These are phyloP conservation scores for Hyaena hyaena DNA, from an alignment of 2,113 vertebrate species.

Conservation along the genomic window DNA sequence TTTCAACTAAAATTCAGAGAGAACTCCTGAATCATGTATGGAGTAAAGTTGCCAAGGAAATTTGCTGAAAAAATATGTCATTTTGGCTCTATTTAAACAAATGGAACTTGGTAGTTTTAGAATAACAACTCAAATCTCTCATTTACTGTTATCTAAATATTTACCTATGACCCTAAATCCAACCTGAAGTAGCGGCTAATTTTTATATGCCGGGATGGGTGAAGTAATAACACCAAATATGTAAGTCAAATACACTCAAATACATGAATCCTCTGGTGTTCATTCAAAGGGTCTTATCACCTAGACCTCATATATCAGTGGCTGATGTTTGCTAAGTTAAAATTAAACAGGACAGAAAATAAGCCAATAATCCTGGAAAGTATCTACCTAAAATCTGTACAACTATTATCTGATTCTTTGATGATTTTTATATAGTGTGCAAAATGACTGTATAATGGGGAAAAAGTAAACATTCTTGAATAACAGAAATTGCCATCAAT, in stretches of 20 bases:
- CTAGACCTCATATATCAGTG: background rate
- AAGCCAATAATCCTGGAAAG: background rate
- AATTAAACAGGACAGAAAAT: background rate
- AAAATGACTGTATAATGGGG: background rate
- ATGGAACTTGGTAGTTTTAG: background rate
- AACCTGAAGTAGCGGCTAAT: background rate
- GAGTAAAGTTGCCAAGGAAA: background rate
- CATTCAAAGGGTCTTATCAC: background rate
- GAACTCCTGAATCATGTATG: background rate
- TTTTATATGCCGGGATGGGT: background rate
- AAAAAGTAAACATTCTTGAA: background rate
- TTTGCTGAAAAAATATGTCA: background rate
- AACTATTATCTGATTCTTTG: background rate
- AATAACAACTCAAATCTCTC: background rate
- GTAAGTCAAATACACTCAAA: background rate
- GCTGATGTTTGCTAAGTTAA: background rate
- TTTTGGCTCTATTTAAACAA: background rate
- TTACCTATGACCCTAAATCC: background rate
- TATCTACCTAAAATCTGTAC: background rate
- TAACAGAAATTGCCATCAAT: background rate
- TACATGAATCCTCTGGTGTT: background rate
- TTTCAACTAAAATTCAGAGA: slow-evolving; percentile 10
- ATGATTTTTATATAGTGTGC: background rate
- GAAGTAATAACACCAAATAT: background rate
- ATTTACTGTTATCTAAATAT: background rate